Evolutionary conservation across 2,113 vertebrate species (phyloP).

Genomic region (Galemys pyrenaicus): DNA sequence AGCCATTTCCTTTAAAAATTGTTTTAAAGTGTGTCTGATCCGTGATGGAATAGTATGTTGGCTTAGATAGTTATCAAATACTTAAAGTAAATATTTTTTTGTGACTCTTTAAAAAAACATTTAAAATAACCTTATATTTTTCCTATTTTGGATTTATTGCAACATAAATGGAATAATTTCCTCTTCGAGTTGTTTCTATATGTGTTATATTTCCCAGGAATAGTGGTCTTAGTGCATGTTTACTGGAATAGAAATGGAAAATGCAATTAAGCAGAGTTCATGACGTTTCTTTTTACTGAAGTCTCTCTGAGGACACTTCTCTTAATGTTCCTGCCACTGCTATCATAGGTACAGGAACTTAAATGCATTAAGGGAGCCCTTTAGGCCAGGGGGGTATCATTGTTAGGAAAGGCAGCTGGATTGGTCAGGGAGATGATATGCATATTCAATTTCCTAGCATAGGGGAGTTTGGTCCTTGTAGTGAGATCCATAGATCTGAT

Average conservation of each 20-base stretch:
- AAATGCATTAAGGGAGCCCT: neutral
- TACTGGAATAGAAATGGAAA: neutral
- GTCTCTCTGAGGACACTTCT: neutral
- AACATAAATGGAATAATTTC: neutral
- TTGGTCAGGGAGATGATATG: neutral
- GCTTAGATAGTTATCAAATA: constrained; percentile 17
- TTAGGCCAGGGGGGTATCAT: neutral
- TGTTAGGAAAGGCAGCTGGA: neutral
- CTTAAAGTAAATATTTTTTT: neutral
- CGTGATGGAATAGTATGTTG: neutral
- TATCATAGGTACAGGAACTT: neutral
- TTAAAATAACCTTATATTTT: neutral
- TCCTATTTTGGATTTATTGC: neutral
- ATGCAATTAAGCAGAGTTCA: neutral
- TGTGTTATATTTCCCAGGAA: neutral
- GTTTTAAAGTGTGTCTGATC: neutral
- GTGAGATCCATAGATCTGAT: neutral
- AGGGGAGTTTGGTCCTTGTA: neutral
- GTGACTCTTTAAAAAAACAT: neutral
- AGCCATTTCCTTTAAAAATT: neutral
- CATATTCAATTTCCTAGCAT: neutral
- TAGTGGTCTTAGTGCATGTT: neutral
- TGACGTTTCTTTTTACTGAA: neutral
- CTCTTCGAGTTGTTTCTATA: neutral
- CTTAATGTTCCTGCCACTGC: neutral